These are phyloP conservation scores for Coptodon rendalli DNA, from an alignment of 2,113 vertebrate species.

Conservation along the genomic window DNA sequence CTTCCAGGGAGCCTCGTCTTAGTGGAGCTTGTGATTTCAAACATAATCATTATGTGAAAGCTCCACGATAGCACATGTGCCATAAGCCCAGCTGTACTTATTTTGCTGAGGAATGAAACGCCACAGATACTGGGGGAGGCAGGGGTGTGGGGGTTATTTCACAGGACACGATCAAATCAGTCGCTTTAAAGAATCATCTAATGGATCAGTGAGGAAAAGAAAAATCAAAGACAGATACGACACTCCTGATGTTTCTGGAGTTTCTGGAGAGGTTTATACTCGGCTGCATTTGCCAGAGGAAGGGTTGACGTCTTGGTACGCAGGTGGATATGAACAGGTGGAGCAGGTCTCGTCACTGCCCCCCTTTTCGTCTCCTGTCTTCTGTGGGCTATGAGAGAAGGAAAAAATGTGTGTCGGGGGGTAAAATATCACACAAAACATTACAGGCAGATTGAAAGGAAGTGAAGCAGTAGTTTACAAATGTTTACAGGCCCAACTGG, in stretches of 20 bases:
- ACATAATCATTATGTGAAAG: slow-evolving; percentile 29
- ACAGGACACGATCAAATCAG: neutral
- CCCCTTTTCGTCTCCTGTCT: neutral
- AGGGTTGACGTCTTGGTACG: slow-evolving; percentile 51
- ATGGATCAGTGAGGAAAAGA: neutral
- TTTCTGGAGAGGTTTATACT: neutral
- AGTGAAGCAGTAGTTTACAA: slow-evolving; percentile 13
- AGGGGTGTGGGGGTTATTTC: neutral
- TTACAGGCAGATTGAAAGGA: neutral
- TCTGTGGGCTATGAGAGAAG: neutral
- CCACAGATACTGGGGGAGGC: neutral
- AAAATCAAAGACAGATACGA: neutral
- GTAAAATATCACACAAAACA: neutral
- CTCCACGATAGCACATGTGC: slow-evolving; percentile 21
- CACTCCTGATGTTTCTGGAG: neutral
- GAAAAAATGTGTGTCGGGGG: neutral
- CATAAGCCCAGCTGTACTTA: neutral
- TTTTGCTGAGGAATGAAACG: neutral
- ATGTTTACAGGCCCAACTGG: slow-evolving; percentile 11
- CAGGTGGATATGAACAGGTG: slow-evolving; percentile 37
- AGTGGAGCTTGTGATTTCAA: slow-evolving; percentile 33
- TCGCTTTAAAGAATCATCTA: neutral
- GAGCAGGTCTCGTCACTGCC: neutral
- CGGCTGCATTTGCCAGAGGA: neutral
- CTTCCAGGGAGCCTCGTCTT: slow-evolving; percentile 16